phyloP scores from a whole-genome alignment of 2,888 invertebrate genomes.

The Euzophera pinguis region DNA sequence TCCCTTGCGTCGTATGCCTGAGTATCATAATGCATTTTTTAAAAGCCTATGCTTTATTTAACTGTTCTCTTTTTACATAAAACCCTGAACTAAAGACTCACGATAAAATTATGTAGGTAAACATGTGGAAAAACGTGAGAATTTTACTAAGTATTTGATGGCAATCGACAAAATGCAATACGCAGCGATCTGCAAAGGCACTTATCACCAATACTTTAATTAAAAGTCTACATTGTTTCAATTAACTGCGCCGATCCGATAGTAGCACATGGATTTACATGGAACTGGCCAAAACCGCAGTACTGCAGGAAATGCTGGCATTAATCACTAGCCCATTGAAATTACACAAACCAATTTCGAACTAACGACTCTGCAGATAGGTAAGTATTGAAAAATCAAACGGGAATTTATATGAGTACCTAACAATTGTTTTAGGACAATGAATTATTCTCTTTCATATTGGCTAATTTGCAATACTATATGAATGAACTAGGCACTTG shows the following conservation, averaged over 20 bases:
- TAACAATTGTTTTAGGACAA: not conserved
- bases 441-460: not conserved
- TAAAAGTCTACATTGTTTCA: not conserved
- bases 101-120: too few species aligned
- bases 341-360: constrained; percentile 21
- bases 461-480: too few species aligned
- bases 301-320: constrained; percentile 27
- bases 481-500: too few species aligned
- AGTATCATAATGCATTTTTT: too few species aligned
- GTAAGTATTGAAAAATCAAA: not conserved
- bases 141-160: too few species aligned
- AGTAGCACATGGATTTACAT: not conserved
- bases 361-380: constrained; percentile 12
- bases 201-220: not conserved
- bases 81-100: too few species aligned
- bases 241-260: constrained; percentile 1
- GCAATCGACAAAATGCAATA: too few species aligned
- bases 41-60: too few species aligned
- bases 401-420: not conserved
- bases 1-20: too few species aligned
- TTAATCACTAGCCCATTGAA: constrained; percentile 29
- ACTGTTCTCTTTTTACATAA: too few species aligned
- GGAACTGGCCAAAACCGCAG: not conserved
- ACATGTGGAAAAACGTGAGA: too few species aligned
- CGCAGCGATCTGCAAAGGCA: too few species aligned